Evolutionary conservation across 2,888 invertebrate species (phyloP).

Genomic region (Cheilosia grossa): DNA sequence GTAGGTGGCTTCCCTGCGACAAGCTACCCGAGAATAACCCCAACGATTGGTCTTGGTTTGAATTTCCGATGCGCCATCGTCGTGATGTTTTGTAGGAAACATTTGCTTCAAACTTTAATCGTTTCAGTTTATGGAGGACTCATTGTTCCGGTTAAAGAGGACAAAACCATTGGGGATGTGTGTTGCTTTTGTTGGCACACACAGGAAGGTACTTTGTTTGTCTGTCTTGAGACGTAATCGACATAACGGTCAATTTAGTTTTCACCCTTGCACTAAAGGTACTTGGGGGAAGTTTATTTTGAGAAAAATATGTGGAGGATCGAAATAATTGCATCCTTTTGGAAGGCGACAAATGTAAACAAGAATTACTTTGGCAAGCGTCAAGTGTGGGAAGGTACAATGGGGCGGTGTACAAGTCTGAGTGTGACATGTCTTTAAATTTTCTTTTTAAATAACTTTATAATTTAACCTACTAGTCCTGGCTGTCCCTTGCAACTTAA

Average conservation of each 20-base stretch:
- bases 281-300: background rate
- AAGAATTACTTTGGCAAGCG: constrained; percentile 50
- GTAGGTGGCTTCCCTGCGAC: constrained; percentile 1
- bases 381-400: constrained; percentile 8
- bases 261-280: background rate
- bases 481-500: too few species aligned
- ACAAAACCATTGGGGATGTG: constrained; percentile 32
- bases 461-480: too few species aligned
- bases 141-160: constrained; percentile 54
- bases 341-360: constrained; percentile 35
- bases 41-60: background rate
- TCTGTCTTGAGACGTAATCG: constrained; percentile 5
- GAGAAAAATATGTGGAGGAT: constrained; percentile 2
- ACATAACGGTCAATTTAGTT: constrained; percentile 53
- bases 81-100: constrained; percentile 2
- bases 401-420: too few species aligned
- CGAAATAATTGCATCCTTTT: constrained; percentile 38
- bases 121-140: constrained; percentile 47
- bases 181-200: constrained; percentile 14
- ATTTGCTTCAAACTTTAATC: constrained; percentile 34
- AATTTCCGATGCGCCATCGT: constrained; percentile 11
- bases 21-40: constrained; percentile 5
- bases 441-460: too few species aligned
- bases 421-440: too few species aligned
- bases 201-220: constrained; percentile 2